Base-by-base conservation (phyloP, 2,888 invertebrate genomes). In the Aphidoletes aphidimyza region DNA sequence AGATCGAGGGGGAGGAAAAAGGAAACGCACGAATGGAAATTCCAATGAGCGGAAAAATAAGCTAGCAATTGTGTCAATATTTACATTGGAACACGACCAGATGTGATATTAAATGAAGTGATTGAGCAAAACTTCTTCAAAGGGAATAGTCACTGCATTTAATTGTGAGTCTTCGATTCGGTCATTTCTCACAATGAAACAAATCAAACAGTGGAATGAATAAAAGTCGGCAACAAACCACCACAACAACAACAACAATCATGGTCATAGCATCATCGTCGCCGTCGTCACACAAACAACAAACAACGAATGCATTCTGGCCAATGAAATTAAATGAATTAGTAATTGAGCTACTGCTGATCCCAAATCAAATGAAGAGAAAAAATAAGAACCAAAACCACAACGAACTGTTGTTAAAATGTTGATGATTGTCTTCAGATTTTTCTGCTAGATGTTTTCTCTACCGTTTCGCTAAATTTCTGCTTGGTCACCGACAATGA, bases 61-160 rank as follows among this genome's bases (percentile, higher is more conserved):
- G 69, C 69, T 17, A 69, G 69, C 69, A 69, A 69, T 69, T 69
- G 69, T 69, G 69, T 69, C 69, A 69, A 69, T 69, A 69, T 69
- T 69, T 69, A 69, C 30, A 69, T 69, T 69, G 69, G 69, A 69
- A 9, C 11, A 69, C 34, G 34, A 69, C 69, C 69, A 69, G 69
- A 69, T 69, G 30, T 6, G 34, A 69, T 69, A 69, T 69, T 69
- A 30, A 69, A 69, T 69, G 34, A 69, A 69, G 34, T 30, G 69
- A 69, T 69, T 69, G 69, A 69, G 69, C 30, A 14, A 69, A 30
- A 69, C 69, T 69, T n/a, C 69, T 30, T 69, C 30, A 69, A 69
- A 30, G 69, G 30, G 30, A 54, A 69, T 6, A 69, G 69, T 69
- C 69, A 69, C 69, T 69, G 69, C 26, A 69, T 30, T 69, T 69